These are phyloP conservation scores for Scrobipalpa atriplicella DNA, from an alignment of 2,888 invertebrate genomes.

Conservation along the genomic window DNA sequence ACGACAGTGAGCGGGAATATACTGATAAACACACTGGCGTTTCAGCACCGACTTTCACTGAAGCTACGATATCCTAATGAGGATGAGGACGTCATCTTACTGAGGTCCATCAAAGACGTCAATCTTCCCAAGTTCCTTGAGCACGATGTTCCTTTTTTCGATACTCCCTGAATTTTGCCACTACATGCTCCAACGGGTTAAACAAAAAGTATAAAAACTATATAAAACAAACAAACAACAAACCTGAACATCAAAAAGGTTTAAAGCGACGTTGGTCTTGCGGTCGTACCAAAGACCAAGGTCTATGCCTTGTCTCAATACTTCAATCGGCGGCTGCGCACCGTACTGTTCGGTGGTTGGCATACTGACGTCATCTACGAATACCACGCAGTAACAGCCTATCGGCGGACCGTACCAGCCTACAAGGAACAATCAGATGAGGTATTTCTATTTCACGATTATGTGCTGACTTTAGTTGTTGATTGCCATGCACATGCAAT, in stretches of 20 bases:
- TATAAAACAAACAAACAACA: no score
- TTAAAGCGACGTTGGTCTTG: conserved; percentile 89
- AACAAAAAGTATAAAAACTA: no score
- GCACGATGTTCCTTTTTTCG: conserved; percentile 94
- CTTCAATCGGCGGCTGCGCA: conserved; percentile 97
- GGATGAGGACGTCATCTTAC: conserved; percentile 92
- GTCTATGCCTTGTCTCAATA: conserved; percentile 95
- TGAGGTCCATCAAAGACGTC: conserved; percentile 96
- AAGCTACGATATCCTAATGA: conserved; percentile 95
- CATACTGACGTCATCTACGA: conserved; percentile 98
- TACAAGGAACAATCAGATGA: conserved; percentile 38
- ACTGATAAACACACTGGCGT: no score
- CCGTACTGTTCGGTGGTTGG: conserved; percentile 95
- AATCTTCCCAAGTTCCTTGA: conserved; percentile 96
- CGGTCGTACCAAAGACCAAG: conserved; percentile 95
- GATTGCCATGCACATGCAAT: no score
- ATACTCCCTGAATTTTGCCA: no score
- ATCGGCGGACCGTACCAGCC: conserved; percentile 96
- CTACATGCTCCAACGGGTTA: no score
- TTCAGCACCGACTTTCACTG: no score
- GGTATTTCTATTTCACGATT: no score
- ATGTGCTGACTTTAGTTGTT: no score
- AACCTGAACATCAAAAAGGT: conserved; percentile 94
- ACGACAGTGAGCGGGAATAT: no score
- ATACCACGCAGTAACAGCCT: conserved; percentile 93